phyloP scores from a whole-genome alignment of 2,797 vertebrate genomes.

The Sebastes reedi region DNA sequence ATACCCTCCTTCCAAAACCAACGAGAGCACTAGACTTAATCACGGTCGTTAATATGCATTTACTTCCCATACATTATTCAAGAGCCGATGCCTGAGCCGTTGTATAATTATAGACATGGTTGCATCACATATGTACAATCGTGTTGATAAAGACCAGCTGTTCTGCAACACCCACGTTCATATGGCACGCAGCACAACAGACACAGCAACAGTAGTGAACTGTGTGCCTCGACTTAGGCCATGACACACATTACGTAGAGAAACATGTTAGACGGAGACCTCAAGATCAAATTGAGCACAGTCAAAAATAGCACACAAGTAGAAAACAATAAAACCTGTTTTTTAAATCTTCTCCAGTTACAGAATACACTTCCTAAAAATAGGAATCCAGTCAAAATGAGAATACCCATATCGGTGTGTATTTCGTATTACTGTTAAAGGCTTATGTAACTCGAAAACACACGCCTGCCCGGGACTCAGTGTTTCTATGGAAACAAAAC shows the following conservation, averaged over 20 bases:
- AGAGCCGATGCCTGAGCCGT: constrained; percentile 1
- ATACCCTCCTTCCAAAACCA: constrained; percentile 9
- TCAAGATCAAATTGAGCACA: not conserved
- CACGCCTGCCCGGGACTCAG: constrained; percentile 75
- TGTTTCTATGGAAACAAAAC: constrained; percentile 88
- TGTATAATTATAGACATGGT: constrained; percentile 47
- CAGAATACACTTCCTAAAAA: constrained; percentile 57
- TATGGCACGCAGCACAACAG: constrained; percentile 35
- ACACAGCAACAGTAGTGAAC: constrained; percentile 33
- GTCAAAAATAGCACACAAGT: constrained; percentile 27
- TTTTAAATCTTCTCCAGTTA: constrained; percentile 16
- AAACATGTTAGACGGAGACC: not conserved
- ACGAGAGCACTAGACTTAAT: constrained; percentile 35
- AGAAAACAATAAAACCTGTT: constrained; percentile 4
- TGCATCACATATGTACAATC: constrained; percentile 48
- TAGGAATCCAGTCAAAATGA: constrained; percentile 65
- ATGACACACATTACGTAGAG: constrained; percentile 6
- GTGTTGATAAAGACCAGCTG: constrained; percentile 60
- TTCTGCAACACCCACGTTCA: constrained; percentile 57
- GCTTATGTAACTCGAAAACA: constrained; percentile 81
- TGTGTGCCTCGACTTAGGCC: constrained; percentile 7
- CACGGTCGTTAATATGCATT: constrained; percentile 40
- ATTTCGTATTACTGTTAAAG: constrained; percentile 70
- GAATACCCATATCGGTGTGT: constrained; percentile 65
- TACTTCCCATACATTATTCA: constrained; percentile 48